Percentiles rank a stretch among this genome's conserved stretches.
These are phyloP conservation scores for Podocnemis expansa DNA, from an alignment of 2,113 vertebrate species.

Conservation along the genomic window DNA sequence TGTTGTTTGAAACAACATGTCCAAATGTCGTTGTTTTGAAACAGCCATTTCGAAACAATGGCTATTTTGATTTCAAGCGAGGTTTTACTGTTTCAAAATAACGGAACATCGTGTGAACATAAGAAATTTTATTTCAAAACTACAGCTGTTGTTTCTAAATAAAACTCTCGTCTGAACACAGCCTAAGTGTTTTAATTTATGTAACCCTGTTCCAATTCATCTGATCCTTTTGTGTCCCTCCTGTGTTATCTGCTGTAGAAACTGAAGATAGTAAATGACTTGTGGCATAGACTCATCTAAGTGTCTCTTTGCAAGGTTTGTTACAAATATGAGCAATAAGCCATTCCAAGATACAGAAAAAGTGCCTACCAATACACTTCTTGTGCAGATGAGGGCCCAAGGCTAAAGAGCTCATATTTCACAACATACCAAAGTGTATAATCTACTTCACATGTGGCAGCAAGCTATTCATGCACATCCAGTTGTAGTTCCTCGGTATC, in stretches of 20 bases:
- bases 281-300: not conserved
- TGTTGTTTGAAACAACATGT: too few species aligned
- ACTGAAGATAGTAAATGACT: not conserved
- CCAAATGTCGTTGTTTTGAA: too few species aligned
- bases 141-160: too few species aligned
- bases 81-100: too few species aligned
- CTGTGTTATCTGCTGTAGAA: not conserved
- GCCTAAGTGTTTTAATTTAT: not conserved
- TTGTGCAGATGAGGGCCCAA: not conserved
- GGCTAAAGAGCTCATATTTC: not conserved
- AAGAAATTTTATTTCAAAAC: too few species aligned
- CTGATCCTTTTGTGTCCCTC: not conserved
- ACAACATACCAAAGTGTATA: not conserved
- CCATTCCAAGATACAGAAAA: not conserved
- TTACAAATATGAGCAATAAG: not conserved
- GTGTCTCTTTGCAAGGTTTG: not conserved
- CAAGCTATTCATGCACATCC: not conserved
- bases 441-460: not conserved
- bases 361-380: not conserved
- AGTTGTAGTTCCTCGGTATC: too few species aligned
- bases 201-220: not conserved
- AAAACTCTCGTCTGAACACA: too few species aligned
- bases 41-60: too few species aligned
- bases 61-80: too few species aligned
- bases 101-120: too few species aligned